Evolutionary conservation across 37 sponge, comb jelly and placozoan genomes (phyloP).

Genomic region (Beroe ovata): DNA sequence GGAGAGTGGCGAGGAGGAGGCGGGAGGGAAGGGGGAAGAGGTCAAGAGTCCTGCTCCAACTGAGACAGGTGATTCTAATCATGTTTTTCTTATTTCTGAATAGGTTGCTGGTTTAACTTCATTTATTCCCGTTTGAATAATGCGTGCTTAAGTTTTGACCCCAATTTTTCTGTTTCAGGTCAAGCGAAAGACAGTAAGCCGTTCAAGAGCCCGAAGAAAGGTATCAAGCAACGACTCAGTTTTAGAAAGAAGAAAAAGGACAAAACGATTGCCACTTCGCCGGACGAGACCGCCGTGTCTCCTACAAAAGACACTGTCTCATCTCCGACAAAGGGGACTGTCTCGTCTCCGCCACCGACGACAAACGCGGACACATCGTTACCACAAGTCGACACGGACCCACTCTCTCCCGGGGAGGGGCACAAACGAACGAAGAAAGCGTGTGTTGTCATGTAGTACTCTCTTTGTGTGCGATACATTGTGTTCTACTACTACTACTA

Average conservation of each 20-base stretch:
- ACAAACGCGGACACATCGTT: not conserved
- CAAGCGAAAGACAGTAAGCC: not conserved
- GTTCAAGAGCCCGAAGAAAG: constrained; percentile 31
- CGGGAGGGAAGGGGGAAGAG: not conserved
- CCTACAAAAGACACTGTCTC: not conserved
- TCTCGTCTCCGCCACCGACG: not conserved
- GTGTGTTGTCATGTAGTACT: constrained; percentile 36
- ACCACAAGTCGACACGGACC: not conserved
- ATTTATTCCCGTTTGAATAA: too few species aligned
- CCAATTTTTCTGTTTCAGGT: too few species aligned
- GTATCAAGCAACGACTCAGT: constrained; percentile 39
- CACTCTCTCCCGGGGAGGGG: not conserved
- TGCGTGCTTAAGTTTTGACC: too few species aligned
- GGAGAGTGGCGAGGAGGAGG: not conserved
- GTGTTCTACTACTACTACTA: too few species aligned
- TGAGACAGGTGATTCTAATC: not conserved
- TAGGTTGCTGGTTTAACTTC: too few species aligned
- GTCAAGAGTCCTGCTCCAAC: not conserved
- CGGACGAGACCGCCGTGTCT: not conserved
- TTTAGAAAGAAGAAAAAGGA: constrained; percentile 30
- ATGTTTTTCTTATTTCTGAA: too few species aligned
- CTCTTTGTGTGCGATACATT: too few species aligned
- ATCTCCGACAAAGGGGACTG: not conserved
- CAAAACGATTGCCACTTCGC: not conserved
- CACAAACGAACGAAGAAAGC: constrained; percentile 35